A percentile compares a stretch with the other conserved stretches of the same genome.
Evolutionary conservation across 2,888 invertebrate genomes (phyloP).

Genomic region (Lypha dubia): DNA sequence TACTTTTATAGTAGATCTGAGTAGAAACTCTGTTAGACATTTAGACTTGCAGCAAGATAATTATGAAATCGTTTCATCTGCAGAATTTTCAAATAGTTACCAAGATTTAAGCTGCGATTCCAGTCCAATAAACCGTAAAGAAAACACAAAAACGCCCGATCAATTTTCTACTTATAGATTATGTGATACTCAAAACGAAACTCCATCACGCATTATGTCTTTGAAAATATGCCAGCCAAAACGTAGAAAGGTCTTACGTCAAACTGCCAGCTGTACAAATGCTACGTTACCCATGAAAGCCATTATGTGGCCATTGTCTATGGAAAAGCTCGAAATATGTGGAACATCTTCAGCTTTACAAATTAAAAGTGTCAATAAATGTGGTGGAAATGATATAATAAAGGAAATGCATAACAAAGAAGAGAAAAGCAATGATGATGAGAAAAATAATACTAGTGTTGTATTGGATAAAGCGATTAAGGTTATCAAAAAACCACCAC

Average conservation of each 20-base stretch:
- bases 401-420: neutral
- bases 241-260: constrained; percentile 66
- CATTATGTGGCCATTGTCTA: constrained; percentile 69
- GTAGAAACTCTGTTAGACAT: neutral
- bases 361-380: neutral
- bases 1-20: constrained; percentile 12
- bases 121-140: neutral
- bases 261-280: constrained; percentile 56
- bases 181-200: constrained; percentile 69
- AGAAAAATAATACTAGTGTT: constrained; percentile 52
- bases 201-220: constrained; percentile 72
- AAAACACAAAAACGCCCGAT: neutral
- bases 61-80: neutral
- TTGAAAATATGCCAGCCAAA: constrained; percentile 74
- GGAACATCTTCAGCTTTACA: constrained; percentile 47
- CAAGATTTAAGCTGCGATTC: neutral
- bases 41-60: neutral
- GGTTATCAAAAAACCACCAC: constrained; percentile 75
- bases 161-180: neutral
- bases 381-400: constrained; percentile 39
- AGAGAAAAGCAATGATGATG: constrained; percentile 70
- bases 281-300: constrained; percentile 74
- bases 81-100: neutral
- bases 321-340: constrained; percentile 73
- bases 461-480: constrained; percentile 61